Base-by-base conservation (phyloP, 2,797 vertebrate genomes). In the Hemibagrus guttatus region DNA sequence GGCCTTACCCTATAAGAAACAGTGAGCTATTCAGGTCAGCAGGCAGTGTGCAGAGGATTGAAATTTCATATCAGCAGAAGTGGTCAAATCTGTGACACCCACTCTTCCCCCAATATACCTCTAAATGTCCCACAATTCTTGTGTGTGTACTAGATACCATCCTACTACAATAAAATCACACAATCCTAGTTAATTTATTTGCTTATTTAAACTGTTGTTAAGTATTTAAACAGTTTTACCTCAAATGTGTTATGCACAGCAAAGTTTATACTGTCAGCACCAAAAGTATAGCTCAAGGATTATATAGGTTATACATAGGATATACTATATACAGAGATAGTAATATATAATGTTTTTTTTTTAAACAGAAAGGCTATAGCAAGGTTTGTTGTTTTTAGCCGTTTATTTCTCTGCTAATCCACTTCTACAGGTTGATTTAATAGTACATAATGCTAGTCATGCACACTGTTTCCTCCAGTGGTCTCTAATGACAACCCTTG, bases 401-500 rank as follows among this genome's bases (percentile, higher is more conserved):
- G 31, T 79, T 58, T 35, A 35, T 23, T 35, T 61, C 23, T 59
- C 21, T 59, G 21, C 76, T 80, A 80, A 89, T 89, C 83, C 75
- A 85, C 61, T 31, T 85, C 28, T 72, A 85, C 42, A 31, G 52
- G 39, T 69, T 86, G 84, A 88, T 89, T 87, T 88, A 88, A 88
- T 87, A 87, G 84, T 79, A 63, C 69, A 69, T 86, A 84, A 75
- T 52, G 19, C 56, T 56, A 68, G 72, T 52, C 59, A 61, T 61
- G 35, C 39, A 80, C 64, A 58, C 78, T 35, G 87, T 56, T 76
- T 79, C 82, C 84, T 84, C 39, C 31, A 66, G 39, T 74, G 85
- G 78, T 69, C 71, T 84, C 78, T 88, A 88, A 89, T 89, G 87
- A 87, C 87, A 85, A 58, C 84, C 79, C 88, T 28, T 21, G 87